Evolutionary conservation across 2,113 vertebrate genomes (phyloP), one percentile per base, ranked within the genome.

Genomic region (Tor tambroides): DNA sequence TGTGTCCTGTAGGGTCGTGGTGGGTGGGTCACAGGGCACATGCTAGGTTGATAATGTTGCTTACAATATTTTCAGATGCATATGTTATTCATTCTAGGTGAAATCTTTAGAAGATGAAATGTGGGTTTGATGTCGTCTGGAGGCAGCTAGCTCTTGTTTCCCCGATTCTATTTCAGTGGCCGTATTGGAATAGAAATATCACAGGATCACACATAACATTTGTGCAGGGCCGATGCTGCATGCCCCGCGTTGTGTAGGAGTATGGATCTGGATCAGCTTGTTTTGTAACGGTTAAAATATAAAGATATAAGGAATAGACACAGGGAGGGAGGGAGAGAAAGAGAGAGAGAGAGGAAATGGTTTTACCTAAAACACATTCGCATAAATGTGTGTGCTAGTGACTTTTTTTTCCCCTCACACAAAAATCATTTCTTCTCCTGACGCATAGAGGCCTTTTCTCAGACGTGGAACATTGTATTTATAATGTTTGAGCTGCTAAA

Each of bases 271-370:
- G 61, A 81, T 82, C 35, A n/a, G 77, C 51, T 80, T 80, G 87
- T 85, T 87, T 83, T 84, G 85, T 88, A 75, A 74, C 17, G 41
- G 71, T 30, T 76, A 35, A 76, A 67, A 56, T 76, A 35, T 23
- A 0, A 78, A 74, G 76, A 78, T 54, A 87, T 89, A 77, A 75
- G 87, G 85, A 89, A 91, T 32, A 91, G 88, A 90, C 85, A 71
- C 75, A 23, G 3, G 87, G 87, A 72, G 69, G 35, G 11, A 0
- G 80, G 63, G 74, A 67, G 77, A 72, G 84, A 12, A 30, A 67
- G 63, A 32, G 10, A 0, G 77, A 72, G 76, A 74, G 76, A 67
- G 82, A 14, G 32, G 21, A 56, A 71, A 38, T 41, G 2, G 17
- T 59, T 32, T 75, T 59, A 28, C 46, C 15, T 19, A 4, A 72